Percentiles rank a stretch among this genome's conserved stretches.
These are phyloP conservation scores for Volucella bombylans DNA, from an alignment of 2,888 invertebrate species.

Conservation along the genomic window DNA sequence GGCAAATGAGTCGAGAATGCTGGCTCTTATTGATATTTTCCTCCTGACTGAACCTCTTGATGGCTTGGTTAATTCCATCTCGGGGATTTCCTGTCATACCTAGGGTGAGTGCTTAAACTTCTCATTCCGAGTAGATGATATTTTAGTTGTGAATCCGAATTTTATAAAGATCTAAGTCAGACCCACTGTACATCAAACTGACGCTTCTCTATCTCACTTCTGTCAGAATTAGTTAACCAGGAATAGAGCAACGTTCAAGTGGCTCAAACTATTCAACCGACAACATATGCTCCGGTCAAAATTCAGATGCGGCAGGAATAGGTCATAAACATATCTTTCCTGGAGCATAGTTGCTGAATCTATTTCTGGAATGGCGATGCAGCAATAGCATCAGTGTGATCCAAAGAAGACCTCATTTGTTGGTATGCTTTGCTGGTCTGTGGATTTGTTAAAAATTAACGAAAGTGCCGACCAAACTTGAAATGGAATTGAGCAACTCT, in stretches of 20 bases:
- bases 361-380: conserved; percentile 38
- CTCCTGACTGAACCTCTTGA: too few species aligned
- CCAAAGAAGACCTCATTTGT: background rate
- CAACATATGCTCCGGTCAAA: conserved; percentile 23
- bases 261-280: conserved; percentile 37
- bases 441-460: conserved; percentile 73
- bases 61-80: too few species aligned
- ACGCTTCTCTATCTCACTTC: background rate
- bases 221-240: conserved; percentile 29
- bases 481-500: conserved; percentile 53
- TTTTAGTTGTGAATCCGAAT: background rate
- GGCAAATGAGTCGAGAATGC: too few species aligned
- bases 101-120: too few species aligned
- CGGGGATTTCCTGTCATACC: too few species aligned
- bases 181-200: conserved; percentile 24
- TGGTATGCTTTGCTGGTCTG: conserved; percentile 50
- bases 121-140: background rate
- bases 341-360: conserved; percentile 25
- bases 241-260: conserved; percentile 33
- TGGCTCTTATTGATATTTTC: too few species aligned
- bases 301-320: conserved; percentile 51
- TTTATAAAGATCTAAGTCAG: conserved; percentile 9
- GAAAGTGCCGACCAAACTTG: conserved; percentile 51
- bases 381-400: conserved; percentile 15
- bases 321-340: conserved; percentile 63